phyloP scores from a whole-genome alignment of 2,888 invertebrate species.

The Oxyteleia sp. region DNA sequence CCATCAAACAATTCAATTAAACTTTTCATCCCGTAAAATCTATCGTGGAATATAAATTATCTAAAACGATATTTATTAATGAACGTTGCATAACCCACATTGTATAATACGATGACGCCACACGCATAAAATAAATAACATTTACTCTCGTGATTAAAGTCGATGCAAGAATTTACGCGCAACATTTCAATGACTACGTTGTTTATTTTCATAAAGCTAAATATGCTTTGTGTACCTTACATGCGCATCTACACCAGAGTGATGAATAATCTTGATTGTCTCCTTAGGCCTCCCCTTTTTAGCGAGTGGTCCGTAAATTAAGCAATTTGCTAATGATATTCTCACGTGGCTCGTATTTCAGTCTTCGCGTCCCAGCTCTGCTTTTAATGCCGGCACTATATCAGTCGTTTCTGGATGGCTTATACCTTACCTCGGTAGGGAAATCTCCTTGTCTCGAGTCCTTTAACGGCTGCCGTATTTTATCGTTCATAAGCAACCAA shows the following conservation, averaged over 20 bases:
- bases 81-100: conserved; percentile 21
- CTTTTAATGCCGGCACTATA: conserved; percentile 84
- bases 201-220: conserved; percentile 65
- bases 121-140: conserved; percentile 34
- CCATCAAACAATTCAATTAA: too few relatives aligned
- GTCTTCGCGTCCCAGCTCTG: conserved; percentile 81
- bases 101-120: conserved; percentile 34
- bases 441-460: conserved; percentile 80
- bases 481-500: conserved; percentile 81
- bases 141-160: conserved; percentile 56
- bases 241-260: conserved; percentile 50
- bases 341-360: conserved; percentile 86
- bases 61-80: conserved; percentile 26
- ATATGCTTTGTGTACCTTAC: conserved; percentile 58
- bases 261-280: conserved; percentile 75
- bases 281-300: conserved; percentile 74
- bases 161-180: conserved; percentile 55
- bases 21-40: too few relatives aligned
- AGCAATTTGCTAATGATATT: conserved; percentile 87
- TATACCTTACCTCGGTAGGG: conserved; percentile 74
- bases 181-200: conserved; percentile 41
- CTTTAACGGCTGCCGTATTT: conserved; percentile 83
- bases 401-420: conserved; percentile 80
- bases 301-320: conserved; percentile 84
- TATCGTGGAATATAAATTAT: too few relatives aligned